Evolutionary conservation across 2,113 vertebrate species (phyloP).

Genomic region (Pterocles gutturalis): DNA sequence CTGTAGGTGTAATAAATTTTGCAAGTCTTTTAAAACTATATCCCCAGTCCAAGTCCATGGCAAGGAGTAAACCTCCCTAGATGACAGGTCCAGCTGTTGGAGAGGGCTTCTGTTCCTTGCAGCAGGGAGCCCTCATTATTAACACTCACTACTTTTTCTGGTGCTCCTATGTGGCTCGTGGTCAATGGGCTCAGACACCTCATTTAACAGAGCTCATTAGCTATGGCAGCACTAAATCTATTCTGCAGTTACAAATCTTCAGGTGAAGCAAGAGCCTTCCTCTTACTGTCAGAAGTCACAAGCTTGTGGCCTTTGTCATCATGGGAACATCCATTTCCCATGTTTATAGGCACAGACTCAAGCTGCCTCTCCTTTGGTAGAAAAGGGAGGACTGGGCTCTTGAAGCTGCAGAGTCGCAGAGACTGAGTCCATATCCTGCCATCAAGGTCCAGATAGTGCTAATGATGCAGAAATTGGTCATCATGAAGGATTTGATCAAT

Average conservation of each 20-base stretch:
- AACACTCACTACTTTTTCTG: background rate
- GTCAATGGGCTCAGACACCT: background rate
- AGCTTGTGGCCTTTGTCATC: background rate
- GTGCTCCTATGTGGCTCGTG: background rate
- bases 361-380: background rate
- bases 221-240: background rate
- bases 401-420: background rate
- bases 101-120: background rate
- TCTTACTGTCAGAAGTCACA: background rate
- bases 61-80: background rate
- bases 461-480: background rate
- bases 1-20: background rate
- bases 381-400: background rate
- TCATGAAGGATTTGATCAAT: background rate
- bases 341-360: background rate
- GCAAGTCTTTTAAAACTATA: background rate
- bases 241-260: background rate
- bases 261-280: background rate
- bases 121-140: background rate
- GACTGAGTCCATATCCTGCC: background rate
- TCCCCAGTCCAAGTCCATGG: background rate
- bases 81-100: background rate
- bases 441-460: background rate
- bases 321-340: background rate
- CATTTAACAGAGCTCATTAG: background rate